Conservation (phyloP, 2,113 vertebrate genomes). For the Alectura lathami region DNA sequence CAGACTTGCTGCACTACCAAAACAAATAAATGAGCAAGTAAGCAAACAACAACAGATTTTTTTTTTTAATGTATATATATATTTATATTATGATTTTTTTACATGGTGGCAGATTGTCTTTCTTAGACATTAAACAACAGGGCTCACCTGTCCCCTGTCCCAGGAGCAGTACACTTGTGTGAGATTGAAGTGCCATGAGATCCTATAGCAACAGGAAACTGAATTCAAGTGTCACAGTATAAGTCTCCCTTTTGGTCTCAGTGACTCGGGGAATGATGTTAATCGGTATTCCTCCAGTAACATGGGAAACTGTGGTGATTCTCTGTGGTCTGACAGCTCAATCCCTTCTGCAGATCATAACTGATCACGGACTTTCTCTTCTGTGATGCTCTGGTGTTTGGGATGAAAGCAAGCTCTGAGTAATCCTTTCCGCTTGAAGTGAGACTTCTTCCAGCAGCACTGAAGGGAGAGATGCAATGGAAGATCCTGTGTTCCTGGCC, state of each 20-base stretch:
- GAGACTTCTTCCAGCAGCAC: not conserved
- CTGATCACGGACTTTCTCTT: not conserved
- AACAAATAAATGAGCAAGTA: not conserved
- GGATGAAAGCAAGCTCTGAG: not conserved
- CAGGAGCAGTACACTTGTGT: not conserved
- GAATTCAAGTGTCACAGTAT: not conserved
- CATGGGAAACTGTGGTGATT: not conserved
- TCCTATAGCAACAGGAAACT: not conserved
- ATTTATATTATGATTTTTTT: too few relatives aligned
- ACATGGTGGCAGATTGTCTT: not conserved
- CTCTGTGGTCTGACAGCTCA: not conserved
- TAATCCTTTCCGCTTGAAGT: conserved; percentile 11
- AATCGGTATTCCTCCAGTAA: not conserved
- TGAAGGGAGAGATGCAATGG: not conserved
- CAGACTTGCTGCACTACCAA: not conserved
- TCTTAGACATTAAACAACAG: not conserved
- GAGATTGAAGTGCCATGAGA: not conserved
- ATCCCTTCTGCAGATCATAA: not conserved
- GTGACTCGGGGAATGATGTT: not conserved
- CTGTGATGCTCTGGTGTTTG: not conserved
- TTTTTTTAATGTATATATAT: not conserved
- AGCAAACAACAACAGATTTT: not conserved
- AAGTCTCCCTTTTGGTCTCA: not conserved
- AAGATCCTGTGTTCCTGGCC: not conserved
- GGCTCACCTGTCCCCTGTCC: not conserved